These are phyloP conservation scores for Andrena chrysosceles DNA, from an alignment of 2,888 invertebrate genomes.

Conservation along the genomic window DNA sequence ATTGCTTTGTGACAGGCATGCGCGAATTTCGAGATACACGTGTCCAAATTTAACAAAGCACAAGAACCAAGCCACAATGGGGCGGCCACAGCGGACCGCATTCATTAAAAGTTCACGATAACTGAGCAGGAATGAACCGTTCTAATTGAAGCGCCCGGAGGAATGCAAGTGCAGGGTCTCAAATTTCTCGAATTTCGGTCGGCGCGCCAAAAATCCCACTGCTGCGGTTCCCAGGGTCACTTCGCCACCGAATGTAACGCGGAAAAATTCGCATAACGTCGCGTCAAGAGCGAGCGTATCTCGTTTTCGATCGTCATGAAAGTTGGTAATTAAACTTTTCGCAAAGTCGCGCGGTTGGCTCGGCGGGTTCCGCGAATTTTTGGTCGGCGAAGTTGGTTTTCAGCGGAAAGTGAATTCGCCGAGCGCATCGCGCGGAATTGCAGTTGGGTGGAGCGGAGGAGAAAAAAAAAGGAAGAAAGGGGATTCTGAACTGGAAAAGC, in stretches of 20 bases:
- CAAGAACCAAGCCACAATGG: neutral
- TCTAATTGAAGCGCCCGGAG: slow-evolving; percentile 45
- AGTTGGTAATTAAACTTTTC: slow-evolving; percentile 26
- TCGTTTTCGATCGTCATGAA: neutral
- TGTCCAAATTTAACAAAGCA: neutral
- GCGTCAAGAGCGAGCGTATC: neutral
- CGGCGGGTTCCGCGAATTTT: neutral
- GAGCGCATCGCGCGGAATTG: slow-evolving; percentile 8
- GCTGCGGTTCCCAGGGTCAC: neutral
- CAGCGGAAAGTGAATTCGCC: neutral
- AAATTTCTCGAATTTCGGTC: slow-evolving; percentile 37
- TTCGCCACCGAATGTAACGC: neutral
- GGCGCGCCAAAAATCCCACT: slow-evolving; percentile 4
- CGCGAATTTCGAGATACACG: neutral
- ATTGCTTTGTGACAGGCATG: neutral
- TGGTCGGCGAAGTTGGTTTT: neutral
- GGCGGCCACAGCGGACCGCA: slow-evolving; percentile 8
- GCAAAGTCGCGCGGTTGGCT: neutral
- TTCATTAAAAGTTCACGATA: slow-evolving; percentile 66
- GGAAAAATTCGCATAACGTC: slow-evolving; percentile 13
- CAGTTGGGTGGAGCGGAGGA: neutral
- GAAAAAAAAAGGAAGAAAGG: neutral
- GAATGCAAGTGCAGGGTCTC: neutral
- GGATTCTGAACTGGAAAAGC: neutral
- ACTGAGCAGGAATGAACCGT: slow-evolving; percentile 30